Evolutionary conservation across 2,797 vertebrate species (phyloP).

Genomic region (Psittacula derbiana): DNA sequence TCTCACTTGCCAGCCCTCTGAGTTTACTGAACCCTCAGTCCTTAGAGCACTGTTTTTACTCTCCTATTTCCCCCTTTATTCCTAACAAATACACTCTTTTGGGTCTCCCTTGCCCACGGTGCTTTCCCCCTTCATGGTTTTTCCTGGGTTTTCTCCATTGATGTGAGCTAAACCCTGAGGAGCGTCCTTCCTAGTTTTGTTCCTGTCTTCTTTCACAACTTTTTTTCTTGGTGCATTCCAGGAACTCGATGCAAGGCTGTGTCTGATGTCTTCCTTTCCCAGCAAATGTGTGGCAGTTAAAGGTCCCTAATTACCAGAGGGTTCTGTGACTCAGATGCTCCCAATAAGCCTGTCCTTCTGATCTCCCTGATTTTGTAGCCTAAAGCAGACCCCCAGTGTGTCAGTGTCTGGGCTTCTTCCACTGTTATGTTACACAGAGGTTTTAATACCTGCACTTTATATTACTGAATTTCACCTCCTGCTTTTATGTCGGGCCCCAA

Average conservation of each 20-base stretch:
- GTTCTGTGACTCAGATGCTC: constrained; percentile 60
- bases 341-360: constrained; percentile 46
- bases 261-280: constrained; percentile 38
- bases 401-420: constrained; percentile 46
- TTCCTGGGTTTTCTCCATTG: background rate
- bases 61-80: background rate
- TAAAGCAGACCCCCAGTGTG: constrained; percentile 35
- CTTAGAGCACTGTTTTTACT: background rate
- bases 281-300: constrained; percentile 53
- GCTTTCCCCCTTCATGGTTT: background rate
- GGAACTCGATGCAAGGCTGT: background rate
- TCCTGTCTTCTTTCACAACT: background rate
- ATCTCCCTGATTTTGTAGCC: constrained; percentile 37
- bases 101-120: accelerated
- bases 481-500: background rate
- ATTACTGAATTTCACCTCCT: background rate
- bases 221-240: background rate
- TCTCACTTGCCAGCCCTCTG: background rate
- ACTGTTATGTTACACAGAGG: background rate
- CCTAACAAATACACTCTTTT: background rate
- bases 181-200: background rate
- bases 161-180: background rate
- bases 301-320: constrained; percentile 37
- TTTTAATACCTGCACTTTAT: constrained; percentile 6
- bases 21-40: background rate